A percentile compares a stretch with the other conserved stretches of the same genome.
Conservation (phyloP, 1,140 invertebrate species). For the Myzus persicae region DNA sequence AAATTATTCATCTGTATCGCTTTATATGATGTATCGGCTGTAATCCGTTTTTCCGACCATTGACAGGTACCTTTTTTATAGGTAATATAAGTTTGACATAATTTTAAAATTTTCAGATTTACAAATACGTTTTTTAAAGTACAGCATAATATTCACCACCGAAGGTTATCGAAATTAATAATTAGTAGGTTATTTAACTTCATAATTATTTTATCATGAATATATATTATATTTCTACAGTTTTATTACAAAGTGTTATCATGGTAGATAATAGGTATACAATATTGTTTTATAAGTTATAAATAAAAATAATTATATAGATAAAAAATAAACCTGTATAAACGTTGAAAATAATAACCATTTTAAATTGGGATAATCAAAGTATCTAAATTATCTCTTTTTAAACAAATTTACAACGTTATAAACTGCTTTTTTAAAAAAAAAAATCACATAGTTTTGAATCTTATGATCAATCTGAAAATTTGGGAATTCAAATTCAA, state of each 20-base stretch:
- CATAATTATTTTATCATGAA: no score
- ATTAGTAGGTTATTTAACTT: no score
- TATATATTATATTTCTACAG: no score
- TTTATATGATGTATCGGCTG: neutral
- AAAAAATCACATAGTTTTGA: no score
- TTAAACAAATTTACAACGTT: no score
- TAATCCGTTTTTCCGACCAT: constrained; percentile 11
- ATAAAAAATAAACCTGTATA: neutral
- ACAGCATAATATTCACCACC: neutral
- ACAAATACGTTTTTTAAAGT: neutral
- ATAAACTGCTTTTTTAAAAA: no score
- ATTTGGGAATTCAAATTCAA: neutral
- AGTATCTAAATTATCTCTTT: neutral
- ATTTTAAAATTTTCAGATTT: neutral
- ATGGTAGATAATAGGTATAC: neutral
- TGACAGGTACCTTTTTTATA: constrained; percentile 5
- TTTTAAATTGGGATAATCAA: neutral
- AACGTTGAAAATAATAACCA: neutral
- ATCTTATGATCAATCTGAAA: neutral
- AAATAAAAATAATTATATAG: neutral
- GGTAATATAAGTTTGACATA: neutral
- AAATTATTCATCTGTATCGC: neutral
- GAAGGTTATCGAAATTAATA: neutral
- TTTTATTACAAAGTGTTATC: neutral
- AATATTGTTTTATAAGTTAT: neutral